A percentile compares a stretch with the other conserved stretches of the same genome.
These are phyloP conservation scores for Panzeria rudis DNA, from an alignment of 2,888 invertebrate species.

Conservation along the genomic window DNA sequence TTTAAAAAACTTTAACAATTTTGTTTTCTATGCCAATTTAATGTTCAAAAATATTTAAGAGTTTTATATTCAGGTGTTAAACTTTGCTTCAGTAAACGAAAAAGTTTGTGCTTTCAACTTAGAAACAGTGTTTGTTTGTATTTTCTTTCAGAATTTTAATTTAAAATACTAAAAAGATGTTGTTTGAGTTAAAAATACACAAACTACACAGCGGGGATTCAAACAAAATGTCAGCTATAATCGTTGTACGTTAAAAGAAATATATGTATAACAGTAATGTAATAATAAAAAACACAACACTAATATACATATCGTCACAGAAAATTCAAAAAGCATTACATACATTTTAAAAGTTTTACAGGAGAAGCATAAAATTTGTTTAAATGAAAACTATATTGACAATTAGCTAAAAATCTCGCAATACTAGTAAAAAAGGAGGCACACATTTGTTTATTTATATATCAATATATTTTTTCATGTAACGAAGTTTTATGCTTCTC, in stretches of 20 bases:
- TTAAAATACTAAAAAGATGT: neutral
- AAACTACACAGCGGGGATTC: conserved; percentile 19
- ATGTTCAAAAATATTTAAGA: neutral
- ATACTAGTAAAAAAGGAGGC: neutral
- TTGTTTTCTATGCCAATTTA: neutral
- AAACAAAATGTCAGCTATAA: neutral
- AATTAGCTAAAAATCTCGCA: too few relatives aligned
- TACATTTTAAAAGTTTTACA: too few relatives aligned
- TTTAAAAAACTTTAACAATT: neutral
- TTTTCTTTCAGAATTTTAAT: neutral
- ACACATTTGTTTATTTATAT: too few relatives aligned
- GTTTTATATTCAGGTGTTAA: conserved; percentile 9
- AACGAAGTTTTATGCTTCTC: too few relatives aligned
- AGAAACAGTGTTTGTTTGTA: neutral
- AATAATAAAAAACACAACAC: neutral
- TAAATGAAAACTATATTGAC: too few relatives aligned
- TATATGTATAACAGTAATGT: neutral
- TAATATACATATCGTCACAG: too few relatives aligned
- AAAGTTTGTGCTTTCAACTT: neutral
- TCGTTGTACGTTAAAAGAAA: neutral
- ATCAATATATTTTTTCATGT: too few relatives aligned
- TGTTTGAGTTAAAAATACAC: neutral
- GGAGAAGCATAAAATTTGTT: too few relatives aligned
- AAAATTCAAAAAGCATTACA: too few relatives aligned
- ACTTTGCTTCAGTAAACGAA: neutral